These are phyloP conservation scores for Epistrophe grossulariae DNA, from an alignment of 2,888 invertebrate genomes.

Conservation along the genomic window DNA sequence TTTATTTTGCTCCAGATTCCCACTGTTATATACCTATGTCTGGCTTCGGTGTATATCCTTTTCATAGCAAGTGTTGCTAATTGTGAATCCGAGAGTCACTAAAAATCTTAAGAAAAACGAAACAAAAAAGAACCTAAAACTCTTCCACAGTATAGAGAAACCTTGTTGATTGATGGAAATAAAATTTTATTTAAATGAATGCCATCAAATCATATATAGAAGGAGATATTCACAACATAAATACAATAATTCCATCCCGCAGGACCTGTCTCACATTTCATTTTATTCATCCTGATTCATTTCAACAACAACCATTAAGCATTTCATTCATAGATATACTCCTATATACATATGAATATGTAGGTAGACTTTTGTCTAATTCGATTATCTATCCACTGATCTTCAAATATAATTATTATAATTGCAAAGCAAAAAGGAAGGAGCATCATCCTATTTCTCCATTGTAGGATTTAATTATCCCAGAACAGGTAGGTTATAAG, in stretches of 20 bases:
- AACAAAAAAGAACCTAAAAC: constrained; percentile 1
- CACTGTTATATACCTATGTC: constrained; percentile 45
- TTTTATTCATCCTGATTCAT: constrained; percentile 19
- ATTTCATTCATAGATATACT: constrained; percentile 63
- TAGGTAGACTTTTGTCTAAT: constrained; percentile 40
- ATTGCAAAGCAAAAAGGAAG: constrained; percentile 64
- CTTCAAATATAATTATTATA: constrained; percentile 74
- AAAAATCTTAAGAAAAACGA: not conserved
- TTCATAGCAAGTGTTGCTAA: constrained; percentile 69
- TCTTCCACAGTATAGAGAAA: constrained; percentile 43
- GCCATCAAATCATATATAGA: not conserved
- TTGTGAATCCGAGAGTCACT: constrained; percentile 42
- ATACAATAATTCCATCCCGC: not conserved
- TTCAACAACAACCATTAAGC: constrained; percentile 49
- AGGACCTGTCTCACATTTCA: constrained; percentile 58
- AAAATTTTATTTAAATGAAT: constrained; percentile 70
- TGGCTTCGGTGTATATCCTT: constrained; percentile 47
- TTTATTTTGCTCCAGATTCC: constrained; percentile 62
- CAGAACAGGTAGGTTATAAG: constrained; percentile 46
- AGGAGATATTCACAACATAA: not conserved
- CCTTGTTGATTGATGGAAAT: constrained; percentile 71
- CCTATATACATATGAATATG: too few relatives aligned
- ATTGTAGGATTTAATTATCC: constrained; percentile 73
- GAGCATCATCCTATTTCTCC: constrained; percentile 45
- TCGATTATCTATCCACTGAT: constrained; percentile 74